A percentile compares a stretch with the other conserved stretches of the same genome.
Evolutionary conservation across 2,113 vertebrate species (phyloP).

Genomic region (Seriola dumerili): DNA sequence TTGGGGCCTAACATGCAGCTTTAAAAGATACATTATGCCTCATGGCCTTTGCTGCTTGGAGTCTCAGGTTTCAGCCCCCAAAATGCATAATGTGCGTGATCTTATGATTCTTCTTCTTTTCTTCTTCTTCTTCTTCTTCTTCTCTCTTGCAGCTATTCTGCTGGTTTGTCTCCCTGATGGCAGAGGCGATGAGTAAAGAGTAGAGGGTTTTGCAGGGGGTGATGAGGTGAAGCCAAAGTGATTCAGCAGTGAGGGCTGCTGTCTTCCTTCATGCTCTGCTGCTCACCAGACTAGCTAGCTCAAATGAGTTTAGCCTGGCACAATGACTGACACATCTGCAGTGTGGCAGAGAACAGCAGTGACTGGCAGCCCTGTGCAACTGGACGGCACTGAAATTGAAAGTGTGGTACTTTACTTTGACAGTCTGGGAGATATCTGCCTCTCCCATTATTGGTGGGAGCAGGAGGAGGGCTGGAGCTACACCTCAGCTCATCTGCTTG

Average conservation of each 20-base stretch:
- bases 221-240: slow-evolving; percentile 35
- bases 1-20: not conserved
- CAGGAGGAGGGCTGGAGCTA: slow-evolving; percentile 37
- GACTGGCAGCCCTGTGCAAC: slow-evolving; percentile 41
- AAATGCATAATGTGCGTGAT: slow-evolving; percentile 13
- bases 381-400: slow-evolving; percentile 12
- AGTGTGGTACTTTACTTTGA: slow-evolving; percentile 34
- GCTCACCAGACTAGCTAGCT: slow-evolving; percentile 48
- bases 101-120: not conserved
- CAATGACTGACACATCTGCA: slow-evolving; percentile 61
- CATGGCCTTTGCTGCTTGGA: slow-evolving; percentile 8
- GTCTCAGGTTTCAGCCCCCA: not conserved
- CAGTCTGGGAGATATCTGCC: slow-evolving; percentile 36
- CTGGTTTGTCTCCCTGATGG: not conserved
- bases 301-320: slow-evolving; percentile 45
- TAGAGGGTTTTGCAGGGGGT: not conserved
- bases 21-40: not conserved
- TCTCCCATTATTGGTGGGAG: slow-evolving; percentile 35
- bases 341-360: slow-evolving; percentile 29
- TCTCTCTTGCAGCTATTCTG: not conserved
- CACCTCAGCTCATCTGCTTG: slow-evolving; percentile 41
- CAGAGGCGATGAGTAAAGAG: not conserved
- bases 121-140: not conserved
- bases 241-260: slow-evolving; percentile 16
- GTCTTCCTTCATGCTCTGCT: slow-evolving; percentile 54